phyloP scores from a whole-genome alignment of 2,888 invertebrate genomes.

The Yponomeuta plumbellus region DNA sequence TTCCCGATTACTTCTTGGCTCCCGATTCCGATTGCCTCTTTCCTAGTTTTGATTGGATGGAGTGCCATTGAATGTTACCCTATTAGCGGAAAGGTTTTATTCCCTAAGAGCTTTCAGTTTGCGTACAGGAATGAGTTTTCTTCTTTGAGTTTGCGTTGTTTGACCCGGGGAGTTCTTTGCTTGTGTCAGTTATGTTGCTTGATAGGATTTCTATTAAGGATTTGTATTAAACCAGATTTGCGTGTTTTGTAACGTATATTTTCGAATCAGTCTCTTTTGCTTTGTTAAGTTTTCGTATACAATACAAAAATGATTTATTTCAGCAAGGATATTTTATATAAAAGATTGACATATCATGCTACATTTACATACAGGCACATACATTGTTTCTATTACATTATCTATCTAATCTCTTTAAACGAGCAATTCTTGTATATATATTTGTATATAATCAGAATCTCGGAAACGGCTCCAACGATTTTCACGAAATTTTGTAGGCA shows the following conservation, averaged over 20 bases:
- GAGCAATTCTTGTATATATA: too few species aligned
- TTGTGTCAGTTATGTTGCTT: not conserved
- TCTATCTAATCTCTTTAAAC: too few species aligned
- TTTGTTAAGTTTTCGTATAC: slow-evolving; percentile 8
- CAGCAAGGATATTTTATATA: too few species aligned
- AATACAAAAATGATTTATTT: too few species aligned
- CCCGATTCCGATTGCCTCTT: slow-evolving; percentile 44
- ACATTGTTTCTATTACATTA: too few species aligned
- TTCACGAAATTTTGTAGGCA: too few species aligned
- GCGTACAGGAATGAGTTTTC: slow-evolving; percentile 13
- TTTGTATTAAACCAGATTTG: slow-evolving; percentile 1
- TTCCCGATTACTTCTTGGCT: slow-evolving; percentile 44
- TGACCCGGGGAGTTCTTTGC: slow-evolving; percentile 7
- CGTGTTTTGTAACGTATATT: slow-evolving; percentile 8
- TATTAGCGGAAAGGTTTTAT: slow-evolving; percentile 28
- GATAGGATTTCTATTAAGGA: not conserved
- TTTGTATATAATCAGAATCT: too few species aligned
- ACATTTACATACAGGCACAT: too few species aligned
- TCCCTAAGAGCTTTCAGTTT: slow-evolving; percentile 19
- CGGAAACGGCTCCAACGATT: too few species aligned
- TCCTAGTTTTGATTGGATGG: slow-evolving; percentile 42
- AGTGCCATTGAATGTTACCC: slow-evolving; percentile 36
- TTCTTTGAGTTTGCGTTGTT: slow-evolving; percentile 17
- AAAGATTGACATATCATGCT: too few species aligned
- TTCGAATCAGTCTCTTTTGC: not conserved